These are phyloP conservation scores for Pelmatolapia mariae DNA, from an alignment of 2,113 vertebrate species.

Conservation along the genomic window DNA sequence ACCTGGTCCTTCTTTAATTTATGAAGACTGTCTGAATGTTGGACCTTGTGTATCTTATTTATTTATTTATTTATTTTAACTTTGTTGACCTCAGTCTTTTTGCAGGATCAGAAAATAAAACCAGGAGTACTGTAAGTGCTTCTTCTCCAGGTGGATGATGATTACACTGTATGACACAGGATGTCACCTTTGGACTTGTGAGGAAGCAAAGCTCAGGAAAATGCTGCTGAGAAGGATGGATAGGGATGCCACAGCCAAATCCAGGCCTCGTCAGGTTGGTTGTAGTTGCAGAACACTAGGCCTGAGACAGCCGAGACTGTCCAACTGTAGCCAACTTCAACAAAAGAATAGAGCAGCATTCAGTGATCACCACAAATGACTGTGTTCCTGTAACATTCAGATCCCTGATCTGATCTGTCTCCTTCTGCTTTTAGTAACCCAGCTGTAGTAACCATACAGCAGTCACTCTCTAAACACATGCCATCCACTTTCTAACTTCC, in stretches of 20 bases:
- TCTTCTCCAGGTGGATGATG: neutral
- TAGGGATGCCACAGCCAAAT: accelerated
- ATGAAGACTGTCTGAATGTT: neutral
- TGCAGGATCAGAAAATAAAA: neutral
- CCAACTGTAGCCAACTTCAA: neutral
- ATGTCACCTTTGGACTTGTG: neutral
- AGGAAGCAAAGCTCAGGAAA: neutral
- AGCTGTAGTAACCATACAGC: neutral
- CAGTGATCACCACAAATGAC: neutral
- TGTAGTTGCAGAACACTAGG: neutral
- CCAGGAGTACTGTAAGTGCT: neutral
- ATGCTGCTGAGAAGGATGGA: neutral
- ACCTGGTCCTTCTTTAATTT: neutral
- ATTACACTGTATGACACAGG: neutral
- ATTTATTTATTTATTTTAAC: too few species aligned
- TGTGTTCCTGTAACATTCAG: neutral
- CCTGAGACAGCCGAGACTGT: neutral
- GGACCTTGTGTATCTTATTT: neutral
- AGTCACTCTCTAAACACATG: neutral
- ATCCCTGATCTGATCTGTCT: neutral
- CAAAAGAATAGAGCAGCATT: neutral
- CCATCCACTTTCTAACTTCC: neutral
- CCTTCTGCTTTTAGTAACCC: neutral
- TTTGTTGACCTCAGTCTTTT: neutral
- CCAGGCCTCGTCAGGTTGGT: neutral